Evolutionary conservation across 2,888 invertebrate genomes (phyloP).

Genomic region (Nysson spinosus): DNA sequence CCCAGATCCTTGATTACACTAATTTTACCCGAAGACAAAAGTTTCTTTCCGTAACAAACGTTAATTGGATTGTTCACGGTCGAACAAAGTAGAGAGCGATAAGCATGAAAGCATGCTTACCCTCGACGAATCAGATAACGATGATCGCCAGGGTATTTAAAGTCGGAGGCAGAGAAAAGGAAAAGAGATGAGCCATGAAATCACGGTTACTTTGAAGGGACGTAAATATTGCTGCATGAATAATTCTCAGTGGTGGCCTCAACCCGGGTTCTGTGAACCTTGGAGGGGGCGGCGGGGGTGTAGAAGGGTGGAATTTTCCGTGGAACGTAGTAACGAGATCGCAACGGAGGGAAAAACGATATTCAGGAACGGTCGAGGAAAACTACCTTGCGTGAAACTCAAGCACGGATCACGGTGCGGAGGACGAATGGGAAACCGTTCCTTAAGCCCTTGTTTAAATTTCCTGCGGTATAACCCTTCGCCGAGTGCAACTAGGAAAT

Average conservation of each 20-base stretch:
- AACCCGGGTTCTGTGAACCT: no score
- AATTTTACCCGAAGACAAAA: conserved; percentile 29
- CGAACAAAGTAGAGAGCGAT: conserved; percentile 40
- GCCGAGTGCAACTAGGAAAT: conserved; percentile 54
- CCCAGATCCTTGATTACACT: conserved; percentile 44
- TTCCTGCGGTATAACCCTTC: conserved; percentile 57
- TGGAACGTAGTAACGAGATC: conserved; percentile 45
- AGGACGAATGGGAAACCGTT: conserved; percentile 23
- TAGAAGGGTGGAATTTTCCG: conserved; percentile 41
- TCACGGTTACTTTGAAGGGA: conserved; percentile 47
- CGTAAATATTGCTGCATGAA: conserved; percentile 49
- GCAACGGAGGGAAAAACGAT: conserved; percentile 57
- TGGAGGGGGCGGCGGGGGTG: no score
- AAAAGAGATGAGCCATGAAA: conserved; percentile 22
- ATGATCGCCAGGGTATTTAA: conserved; percentile 11
- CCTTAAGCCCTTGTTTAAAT: conserved; percentile 56
- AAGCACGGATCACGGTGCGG: conserved; percentile 9
- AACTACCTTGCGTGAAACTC: conserved; percentile 12
- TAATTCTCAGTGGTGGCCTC: conserved; percentile 40
- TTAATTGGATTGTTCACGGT: conserved; percentile 42
- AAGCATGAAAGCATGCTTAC: conserved; percentile 37
- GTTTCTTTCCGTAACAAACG: conserved; percentile 30
- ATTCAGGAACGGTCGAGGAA: conserved; percentile 34
- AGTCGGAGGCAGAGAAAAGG: not conserved
- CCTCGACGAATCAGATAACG: conserved; percentile 41